Evolutionary conservation across 1,140 invertebrate genomes (phyloP), one percentile per base, ranked within the genome.

Genomic region (Caenorhabditis tropicalis): DNA sequence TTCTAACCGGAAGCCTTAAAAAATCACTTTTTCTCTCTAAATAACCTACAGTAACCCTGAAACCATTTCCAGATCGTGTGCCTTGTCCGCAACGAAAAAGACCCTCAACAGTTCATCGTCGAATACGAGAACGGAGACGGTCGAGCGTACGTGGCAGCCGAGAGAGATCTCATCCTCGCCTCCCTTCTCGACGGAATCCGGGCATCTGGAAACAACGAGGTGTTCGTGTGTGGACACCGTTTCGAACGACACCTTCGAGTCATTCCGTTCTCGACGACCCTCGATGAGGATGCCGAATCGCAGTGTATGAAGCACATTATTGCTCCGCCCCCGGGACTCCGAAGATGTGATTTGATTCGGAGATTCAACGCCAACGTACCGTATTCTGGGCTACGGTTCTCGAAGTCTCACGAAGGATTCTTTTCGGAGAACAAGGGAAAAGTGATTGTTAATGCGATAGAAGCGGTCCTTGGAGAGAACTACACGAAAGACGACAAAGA

Each of bases 371-470:
- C 96, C 58, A 99, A 99, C 91, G 94, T 99, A 88, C 95, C 97
- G 5, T 99, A 99, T 92, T 98, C 96, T 92, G 98, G 98, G 36
- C 94, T 99, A 43, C 94, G 96, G 84, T 97, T 99, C 93, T 96
- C 96, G 88, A 94, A 97, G 48, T 84, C 83, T 24, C 58, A 84
- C 31, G 81, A 95, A 95, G 95, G 96, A 85, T 93, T 99, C 81
- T 99, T 99, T 94, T 95, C 96, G 15, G 97, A 99, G 92, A 99
- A 98, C 92, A 99, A 99, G 92, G 97, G 98, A 91, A 97, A 97
- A 92, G 92, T 98, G 60, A 99, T 99, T 88, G 94, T 94, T 87
- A 94, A 92, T 84, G 96, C 95, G 48, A 91, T 96, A 87, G 94
- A 94, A 90, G 93, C 94, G 9, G 93, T 97, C 82, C 93, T 95